These are phyloP conservation scores for Xestia rhomboidea DNA, from an alignment of 2,888 invertebrate genomes.

Conservation along the genomic window DNA sequence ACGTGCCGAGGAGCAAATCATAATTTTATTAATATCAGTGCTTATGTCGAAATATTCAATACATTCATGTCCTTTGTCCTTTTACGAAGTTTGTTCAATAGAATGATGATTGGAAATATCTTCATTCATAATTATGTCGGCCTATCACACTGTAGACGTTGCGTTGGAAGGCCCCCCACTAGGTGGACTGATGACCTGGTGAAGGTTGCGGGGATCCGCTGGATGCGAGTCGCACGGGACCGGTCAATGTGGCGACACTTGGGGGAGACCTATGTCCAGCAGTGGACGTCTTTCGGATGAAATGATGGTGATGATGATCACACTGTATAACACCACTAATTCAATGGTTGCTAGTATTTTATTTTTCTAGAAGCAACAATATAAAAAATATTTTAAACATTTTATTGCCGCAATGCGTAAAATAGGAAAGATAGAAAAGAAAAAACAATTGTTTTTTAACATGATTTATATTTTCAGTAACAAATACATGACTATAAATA, in stretches of 20 bases:
- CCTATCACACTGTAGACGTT: too few species aligned
- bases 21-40: constrained; percentile 22
- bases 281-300: too few species aligned
- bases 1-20: constrained; percentile 36
- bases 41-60: constrained; percentile 27
- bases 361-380: not conserved
- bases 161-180: too few species aligned
- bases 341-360: not conserved
- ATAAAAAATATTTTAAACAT: not conserved
- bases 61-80: constrained; percentile 32
- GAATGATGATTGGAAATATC: not conserved
- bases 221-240: too few species aligned
- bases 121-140: not conserved
- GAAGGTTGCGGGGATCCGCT: too few species aligned
- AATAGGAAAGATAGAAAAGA: too few species aligned
- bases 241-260: too few species aligned
- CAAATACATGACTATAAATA: not conserved
- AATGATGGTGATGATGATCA: too few species aligned
- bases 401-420: not conserved
- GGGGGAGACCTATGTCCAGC: too few species aligned
- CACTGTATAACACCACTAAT: not conserved
- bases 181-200: too few species aligned
- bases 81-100: not conserved
- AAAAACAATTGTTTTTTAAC: not conserved
- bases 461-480: not conserved